A percentile compares a stretch with the other conserved stretches of the same genome.
Evolutionary conservation across 1,140 invertebrate species (phyloP).

Genomic region (Nymphalis io): DNA sequence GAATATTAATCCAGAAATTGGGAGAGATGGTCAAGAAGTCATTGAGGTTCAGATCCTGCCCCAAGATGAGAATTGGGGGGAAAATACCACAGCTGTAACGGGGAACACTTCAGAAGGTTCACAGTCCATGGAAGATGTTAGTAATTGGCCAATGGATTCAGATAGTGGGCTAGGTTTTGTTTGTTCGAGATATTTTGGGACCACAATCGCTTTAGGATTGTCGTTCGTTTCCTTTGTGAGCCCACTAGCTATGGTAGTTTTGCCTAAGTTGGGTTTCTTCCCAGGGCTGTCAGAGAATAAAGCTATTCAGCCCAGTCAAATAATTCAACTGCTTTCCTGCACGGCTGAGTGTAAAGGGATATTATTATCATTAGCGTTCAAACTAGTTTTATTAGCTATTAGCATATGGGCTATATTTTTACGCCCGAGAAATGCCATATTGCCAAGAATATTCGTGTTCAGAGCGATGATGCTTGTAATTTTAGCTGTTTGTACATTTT

Average conservation of each 20-base stretch:
- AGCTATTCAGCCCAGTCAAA: conserved; percentile 72
- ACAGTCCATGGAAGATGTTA: conserved; percentile 94
- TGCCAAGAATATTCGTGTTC: conserved; percentile 96
- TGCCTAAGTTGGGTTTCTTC: conserved; percentile 94
- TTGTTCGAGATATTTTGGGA: conserved; percentile 90
- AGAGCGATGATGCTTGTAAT: conserved; percentile 93
- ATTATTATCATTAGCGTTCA: conserved; percentile 94
- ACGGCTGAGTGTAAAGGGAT: conserved; percentile 88
- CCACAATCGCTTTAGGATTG: conserved; percentile 88
- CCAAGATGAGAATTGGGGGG: conserved; percentile 98
- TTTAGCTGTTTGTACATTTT: conserved; percentile 95
- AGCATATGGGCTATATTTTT: conserved; percentile 95
- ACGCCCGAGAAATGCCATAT: conserved; percentile 88
- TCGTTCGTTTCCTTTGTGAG: conserved; percentile 93
- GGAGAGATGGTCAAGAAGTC: conserved; percentile 88
- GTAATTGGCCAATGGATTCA: conserved; percentile 88
- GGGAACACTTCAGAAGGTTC: conserved; percentile 97
- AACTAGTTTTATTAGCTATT: conserved; percentile 93
- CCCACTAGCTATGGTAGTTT: conserved; percentile 95
- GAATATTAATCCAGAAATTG: conserved; percentile 86
- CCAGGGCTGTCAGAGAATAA: conserved; percentile 80
- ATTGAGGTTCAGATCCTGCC: conserved; percentile 96
- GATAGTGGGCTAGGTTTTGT: conserved; percentile 87
- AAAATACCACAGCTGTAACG: conserved; percentile 98
- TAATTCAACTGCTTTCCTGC: conserved; percentile 72